Percentiles rank a stretch among this genome's conserved stretches.
Conservation (phyloP, 2,113 vertebrate genomes). For the Antigone vipio region DNA sequence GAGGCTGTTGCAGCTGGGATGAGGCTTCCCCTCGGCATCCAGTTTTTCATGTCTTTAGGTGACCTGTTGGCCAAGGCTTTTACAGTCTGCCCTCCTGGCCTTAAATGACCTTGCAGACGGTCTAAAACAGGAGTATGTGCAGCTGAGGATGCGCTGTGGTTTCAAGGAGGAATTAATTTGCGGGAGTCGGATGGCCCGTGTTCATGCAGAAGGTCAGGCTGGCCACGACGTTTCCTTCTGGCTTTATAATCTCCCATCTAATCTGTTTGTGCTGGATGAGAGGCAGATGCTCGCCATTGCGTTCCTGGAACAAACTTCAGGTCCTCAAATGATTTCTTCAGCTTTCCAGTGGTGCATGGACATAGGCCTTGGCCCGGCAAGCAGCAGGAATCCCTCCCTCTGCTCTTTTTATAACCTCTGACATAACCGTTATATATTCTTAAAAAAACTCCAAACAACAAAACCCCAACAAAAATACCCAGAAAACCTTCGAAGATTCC, state of each 20-base stretch:
- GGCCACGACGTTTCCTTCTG: neutral
- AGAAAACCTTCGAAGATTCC: neutral
- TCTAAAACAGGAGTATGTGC: neutral
- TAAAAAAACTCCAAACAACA: fast-evolving
- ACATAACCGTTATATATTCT: neutral
- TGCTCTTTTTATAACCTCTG: neutral
- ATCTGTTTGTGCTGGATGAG: neutral
- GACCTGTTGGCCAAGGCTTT: neutral
- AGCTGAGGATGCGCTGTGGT: neutral
- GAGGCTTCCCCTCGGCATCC: neutral
- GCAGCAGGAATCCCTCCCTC: neutral
- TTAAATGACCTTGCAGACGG: neutral
- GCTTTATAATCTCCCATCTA: conserved; percentile 4
- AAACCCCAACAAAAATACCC: neutral
- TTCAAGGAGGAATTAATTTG: conserved; percentile 32
- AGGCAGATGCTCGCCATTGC: neutral
- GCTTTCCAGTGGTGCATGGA: neutral
- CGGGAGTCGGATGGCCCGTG: neutral
- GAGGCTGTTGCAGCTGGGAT: neutral
- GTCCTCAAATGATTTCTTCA: neutral
- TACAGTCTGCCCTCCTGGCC: neutral
- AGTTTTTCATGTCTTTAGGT: neutral
- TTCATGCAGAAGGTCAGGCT: neutral
- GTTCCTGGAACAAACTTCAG: neutral
- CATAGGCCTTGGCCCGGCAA: neutral